Evolutionary conservation across 2,888 invertebrate genomes (phyloP), one percentile per base, ranked within the genome.

Genomic region (Platerodrilus igneus): DNA sequence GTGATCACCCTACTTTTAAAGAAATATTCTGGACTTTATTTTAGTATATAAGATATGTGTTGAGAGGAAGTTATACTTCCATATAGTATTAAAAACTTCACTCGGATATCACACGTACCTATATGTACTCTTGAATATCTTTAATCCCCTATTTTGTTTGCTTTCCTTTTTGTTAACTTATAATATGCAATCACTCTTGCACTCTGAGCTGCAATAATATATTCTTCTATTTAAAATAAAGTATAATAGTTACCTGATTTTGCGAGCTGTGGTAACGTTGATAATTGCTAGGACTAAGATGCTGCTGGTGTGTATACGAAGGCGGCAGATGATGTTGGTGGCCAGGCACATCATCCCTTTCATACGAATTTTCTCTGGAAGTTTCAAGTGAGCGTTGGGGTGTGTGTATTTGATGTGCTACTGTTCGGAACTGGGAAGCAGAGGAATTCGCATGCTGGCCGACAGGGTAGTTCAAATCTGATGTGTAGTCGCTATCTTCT

Each of bases 401-500:
- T 41, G 84, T 86, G 64, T 80, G 77, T 69, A 86, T 77, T 63
- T 84, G 84, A 68, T 84, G 83, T 20, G 86, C 86, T 26, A 82
- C 84, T 32, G 76, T 76, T 46, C 85, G 76, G 68, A 86, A 89
- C 73, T 93, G 93, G 42, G 91, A 90, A 15, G 88, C 90, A 43
- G 92, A 91, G 63, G 87, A 87, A 74, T 93, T 94, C 58, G 91
- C 81, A 65, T 90, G 89, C 65, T 87, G 87, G 45, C 83, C 83
- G 60, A 88, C 81, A 33, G 93, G 94, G 73, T 87, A 94, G 75
- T 93, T 94, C 61, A 94, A 81, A 71, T 95, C 95, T 48, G 91
- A 91, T 47, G 94, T 95, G 72, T 95, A 95, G 74, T 95, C 95
- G 57, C 92, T 92, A 71, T 95, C 94, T 72, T 95, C 95, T 32